Base-by-base conservation (phyloP, 2,888 invertebrate genomes). In the Drosophila phalerata region DNA sequence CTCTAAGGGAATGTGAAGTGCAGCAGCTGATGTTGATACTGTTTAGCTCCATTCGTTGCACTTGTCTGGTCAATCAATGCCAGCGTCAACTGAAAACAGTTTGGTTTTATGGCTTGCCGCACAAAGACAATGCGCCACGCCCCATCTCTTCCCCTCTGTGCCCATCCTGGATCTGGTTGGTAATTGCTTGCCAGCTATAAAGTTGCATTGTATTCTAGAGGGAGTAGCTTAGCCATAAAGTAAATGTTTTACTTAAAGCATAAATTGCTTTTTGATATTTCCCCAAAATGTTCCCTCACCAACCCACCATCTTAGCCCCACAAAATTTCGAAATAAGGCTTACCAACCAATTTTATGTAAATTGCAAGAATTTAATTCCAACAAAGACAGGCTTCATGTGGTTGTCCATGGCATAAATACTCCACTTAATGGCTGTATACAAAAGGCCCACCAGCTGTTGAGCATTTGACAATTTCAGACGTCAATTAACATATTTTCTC, bases 41-140 rank as follows among this genome's bases (percentile, higher is more conserved):
- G 73, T 70, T 79, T 73, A 71, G 73, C 74, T 81, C 73, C 83
- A 85, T 86, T 87, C 58, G 65, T 66, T 85, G 79, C 86, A 88
- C 85, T 87, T 85, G 85, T 87, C 83, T 85, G 81, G 83, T 89
- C 87, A 87, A 82, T 89, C 87, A 88, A 86, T 83, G 84, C 77
- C 67, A 69, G 64, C 70, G 69, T 69, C 84, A 84, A 83, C 84
- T 75, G 68, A 79, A 78, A 77, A 79, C 86, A 81, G 81, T 81
- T 83, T 85, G 79, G 65, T 84, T 84, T 84, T 84, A 84, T 84
- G 68, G 79, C 61, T 71, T 81, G 81, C 76, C 81, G 73, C 86
- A 73, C 77, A 83, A 81, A 81, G 86, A 79, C 84, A 84, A 77
- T 79, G 55, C 64, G 60, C 53, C 48, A 74, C 43, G 38, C 40